These are phyloP conservation scores for Parazoanthus swiftii DNA, from an alignment of 92 coral and sea anemone genomes.

Conservation along the genomic window DNA sequence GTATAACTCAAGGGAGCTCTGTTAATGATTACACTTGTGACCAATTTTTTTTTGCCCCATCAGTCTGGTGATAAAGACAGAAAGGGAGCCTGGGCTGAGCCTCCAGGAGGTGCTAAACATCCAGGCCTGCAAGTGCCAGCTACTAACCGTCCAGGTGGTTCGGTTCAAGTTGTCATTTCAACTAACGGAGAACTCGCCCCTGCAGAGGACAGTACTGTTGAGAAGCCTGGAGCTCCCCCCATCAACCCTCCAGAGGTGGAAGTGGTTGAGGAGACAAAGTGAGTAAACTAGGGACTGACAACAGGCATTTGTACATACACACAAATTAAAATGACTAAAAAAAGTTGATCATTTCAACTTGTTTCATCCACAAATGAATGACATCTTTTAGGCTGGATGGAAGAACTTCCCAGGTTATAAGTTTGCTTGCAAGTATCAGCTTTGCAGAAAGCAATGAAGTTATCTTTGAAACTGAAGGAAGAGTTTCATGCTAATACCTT, in stretches of 20 bases:
- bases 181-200: constrained; percentile 96
- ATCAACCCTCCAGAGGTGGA: constrained; percentile 88
- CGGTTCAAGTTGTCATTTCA: constrained; percentile 95
- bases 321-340: too few species aligned
- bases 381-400: too few species aligned
- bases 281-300: constrained; percentile 38
- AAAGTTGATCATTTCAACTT: too few species aligned
- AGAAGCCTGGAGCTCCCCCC: constrained; percentile 71
- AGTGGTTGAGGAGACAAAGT: constrained; percentile 98
- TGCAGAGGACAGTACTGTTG: constrained; percentile 68
- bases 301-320: too few species aligned
- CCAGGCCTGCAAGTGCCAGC: constrained; percentile 77
- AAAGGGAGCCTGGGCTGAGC: constrained; percentile 88
- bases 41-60: not conserved
- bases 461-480: not conserved
- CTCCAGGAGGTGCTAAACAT: constrained; percentile 70
- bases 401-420: too few species aligned
- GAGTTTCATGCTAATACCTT: not conserved
- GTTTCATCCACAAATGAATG: too few species aligned
- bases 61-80: constrained; percentile 87
- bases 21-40: not conserved
- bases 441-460: not conserved
- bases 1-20: not conserved
- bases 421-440: not conserved
- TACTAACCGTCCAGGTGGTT: constrained; percentile 83